A percentile compares a stretch with the other conserved stretches of the same genome.
phyloP scores from a whole-genome alignment of 2,888 invertebrate species.

The Caenorhabditis imperialis region DNA sequence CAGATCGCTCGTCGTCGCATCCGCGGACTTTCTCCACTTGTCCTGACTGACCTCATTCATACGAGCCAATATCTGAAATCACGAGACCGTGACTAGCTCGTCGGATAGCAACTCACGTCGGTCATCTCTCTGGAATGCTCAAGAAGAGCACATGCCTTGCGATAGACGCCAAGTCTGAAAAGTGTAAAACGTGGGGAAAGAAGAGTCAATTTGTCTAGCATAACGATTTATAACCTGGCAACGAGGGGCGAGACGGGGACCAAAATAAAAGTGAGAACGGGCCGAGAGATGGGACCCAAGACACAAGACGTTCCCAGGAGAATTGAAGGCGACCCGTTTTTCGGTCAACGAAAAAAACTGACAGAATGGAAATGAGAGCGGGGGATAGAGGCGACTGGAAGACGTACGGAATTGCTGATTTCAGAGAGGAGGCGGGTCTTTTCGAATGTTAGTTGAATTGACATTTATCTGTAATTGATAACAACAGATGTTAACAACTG shows the following conservation, averaged over 20 bases:
- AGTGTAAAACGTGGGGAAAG: too few species aligned
- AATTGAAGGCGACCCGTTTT: too few species aligned
- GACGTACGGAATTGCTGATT: too few species aligned
- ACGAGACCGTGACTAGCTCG: too few species aligned
- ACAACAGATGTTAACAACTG: too few species aligned
- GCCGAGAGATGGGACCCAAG: background rate
- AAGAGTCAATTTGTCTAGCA: constrained; percentile 4
- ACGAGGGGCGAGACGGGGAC: background rate
- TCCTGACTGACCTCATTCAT: constrained; percentile 45
- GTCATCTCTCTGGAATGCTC: constrained; percentile 60
- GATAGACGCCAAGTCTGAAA: constrained; percentile 61
- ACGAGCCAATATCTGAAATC: constrained; percentile 50
- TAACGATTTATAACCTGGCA: constrained; percentile 10
- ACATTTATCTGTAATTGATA: too few species aligned
- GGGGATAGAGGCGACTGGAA: too few species aligned
- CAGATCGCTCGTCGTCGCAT: constrained; percentile 39
- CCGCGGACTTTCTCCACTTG: constrained; percentile 55
- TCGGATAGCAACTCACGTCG: constrained; percentile 52
- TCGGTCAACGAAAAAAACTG: constrained; percentile 11
- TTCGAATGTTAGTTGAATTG: too few species aligned
- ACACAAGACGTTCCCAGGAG: background rate
- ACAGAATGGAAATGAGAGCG: constrained; percentile 1
- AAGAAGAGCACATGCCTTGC: constrained; percentile 53
- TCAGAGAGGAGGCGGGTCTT: too few species aligned
- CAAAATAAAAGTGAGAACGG: background rate